These are phyloP conservation scores for Atethmia centrago DNA, from an alignment of 2,888 invertebrate genomes.

Conservation along the genomic window DNA sequence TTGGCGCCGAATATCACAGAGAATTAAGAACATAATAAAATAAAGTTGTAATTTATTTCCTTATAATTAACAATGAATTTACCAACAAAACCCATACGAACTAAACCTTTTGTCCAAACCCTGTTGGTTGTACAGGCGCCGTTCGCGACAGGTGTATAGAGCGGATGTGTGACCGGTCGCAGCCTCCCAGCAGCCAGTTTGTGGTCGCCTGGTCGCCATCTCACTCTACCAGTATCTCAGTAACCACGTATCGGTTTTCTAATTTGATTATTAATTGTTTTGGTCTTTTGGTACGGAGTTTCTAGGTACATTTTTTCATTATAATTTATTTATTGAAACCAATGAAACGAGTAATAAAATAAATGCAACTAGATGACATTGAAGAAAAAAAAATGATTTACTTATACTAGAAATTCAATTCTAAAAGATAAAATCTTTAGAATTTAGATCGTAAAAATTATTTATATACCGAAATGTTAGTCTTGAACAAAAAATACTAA, in stretches of 20 bases:
- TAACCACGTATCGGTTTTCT: constrained; percentile 60
- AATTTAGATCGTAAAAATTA: neutral
- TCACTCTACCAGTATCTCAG: constrained; percentile 52
- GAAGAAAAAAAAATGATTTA: no score
- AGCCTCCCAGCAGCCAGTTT: constrained; percentile 66
- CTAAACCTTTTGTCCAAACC: constrained; percentile 36
- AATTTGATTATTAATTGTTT: constrained; percentile 63
- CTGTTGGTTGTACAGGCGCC: constrained; percentile 64
- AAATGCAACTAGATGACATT: neutral
- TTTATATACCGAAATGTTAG: neutral
- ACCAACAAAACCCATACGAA: neutral
- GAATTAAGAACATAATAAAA: no score
- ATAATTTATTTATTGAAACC: neutral
- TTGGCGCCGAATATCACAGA: neutral
- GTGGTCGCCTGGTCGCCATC: constrained; percentile 57
- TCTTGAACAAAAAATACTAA: neutral
- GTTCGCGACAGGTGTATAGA: constrained; percentile 73
- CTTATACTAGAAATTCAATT: neutral
- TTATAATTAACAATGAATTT: neutral
- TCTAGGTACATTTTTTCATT: neutral
- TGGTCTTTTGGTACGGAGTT: neutral
- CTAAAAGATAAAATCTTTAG: neutral
- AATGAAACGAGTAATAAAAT: neutral
- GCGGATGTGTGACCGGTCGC: constrained; percentile 77
- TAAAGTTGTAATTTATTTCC: neutral